Conservation (phyloP, 2,113 vertebrate genomes). For the Seriola quinqueradiata region DNA sequence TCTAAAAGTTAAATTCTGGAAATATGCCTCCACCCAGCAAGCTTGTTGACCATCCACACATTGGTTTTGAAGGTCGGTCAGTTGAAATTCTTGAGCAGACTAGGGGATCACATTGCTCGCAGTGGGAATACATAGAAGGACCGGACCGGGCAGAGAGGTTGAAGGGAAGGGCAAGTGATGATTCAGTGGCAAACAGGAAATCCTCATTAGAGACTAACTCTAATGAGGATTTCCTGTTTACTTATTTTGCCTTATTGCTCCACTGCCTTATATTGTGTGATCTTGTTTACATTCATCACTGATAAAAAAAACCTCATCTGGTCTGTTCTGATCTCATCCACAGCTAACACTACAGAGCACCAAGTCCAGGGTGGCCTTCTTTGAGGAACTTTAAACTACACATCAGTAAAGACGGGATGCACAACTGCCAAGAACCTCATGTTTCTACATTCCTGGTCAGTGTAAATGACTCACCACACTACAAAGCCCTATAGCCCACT, state of each 20-base stretch:
- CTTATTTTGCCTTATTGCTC: neutral
- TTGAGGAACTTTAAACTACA: constrained; percentile 91
- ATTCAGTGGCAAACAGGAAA: neutral
- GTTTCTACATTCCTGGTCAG: constrained; percentile 53
- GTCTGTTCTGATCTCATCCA: constrained; percentile 59
- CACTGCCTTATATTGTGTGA: constrained; percentile 8
- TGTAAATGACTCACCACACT: constrained; percentile 9
- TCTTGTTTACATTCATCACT: neutral
- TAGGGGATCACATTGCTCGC: neutral
- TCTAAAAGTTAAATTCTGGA: neutral
- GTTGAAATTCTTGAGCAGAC: constrained; percentile 2
- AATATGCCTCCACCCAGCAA: neutral
- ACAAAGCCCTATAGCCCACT: neutral
- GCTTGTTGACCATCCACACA: neutral
- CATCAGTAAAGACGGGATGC: neutral
- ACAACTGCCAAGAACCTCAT: constrained; percentile 17
- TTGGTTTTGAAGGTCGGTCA: neutral
- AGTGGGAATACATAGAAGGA: neutral
- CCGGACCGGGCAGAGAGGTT: neutral
- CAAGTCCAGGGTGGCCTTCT: constrained; percentile 96
- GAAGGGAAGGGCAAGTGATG: neutral
- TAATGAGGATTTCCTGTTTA: neutral
- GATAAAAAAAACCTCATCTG: neutral
- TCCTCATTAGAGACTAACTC: too few species aligned
- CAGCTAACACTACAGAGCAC: constrained; percentile 97